Evolutionary conservation across 2,113 vertebrate genomes (phyloP), one percentile per base, ranked within the genome.

Genomic region (Seriola dumerili): DNA sequence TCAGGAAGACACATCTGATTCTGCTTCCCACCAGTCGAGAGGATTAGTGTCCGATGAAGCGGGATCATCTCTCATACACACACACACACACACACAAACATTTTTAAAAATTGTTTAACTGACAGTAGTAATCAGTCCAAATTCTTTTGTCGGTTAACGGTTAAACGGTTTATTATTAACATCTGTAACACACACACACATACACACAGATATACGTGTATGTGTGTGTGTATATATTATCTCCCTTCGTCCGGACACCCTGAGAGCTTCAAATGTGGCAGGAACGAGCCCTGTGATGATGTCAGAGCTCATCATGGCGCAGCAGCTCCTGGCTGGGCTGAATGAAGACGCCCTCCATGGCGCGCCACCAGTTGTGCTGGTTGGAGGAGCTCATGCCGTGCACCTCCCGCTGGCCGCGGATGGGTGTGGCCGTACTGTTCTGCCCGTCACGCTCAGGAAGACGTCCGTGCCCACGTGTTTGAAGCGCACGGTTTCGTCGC

Each of bases 291-390:
- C 29, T 0, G 36, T 10, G 67, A 57, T 8, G 19, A 52, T 11
- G 46, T 97, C 94, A 99, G 85, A 99, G 97, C 92, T 99, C 98
- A 40, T 99, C 97, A 0, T 99, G 98, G 59, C 92, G 94, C 6
- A 87, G 46, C 0, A 89, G 91, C 46, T 95, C 94, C 68, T 78
- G 83, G 81, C 96, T 96, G 75, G 97, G 96, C 93, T 97, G 97
- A 93, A 99, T 96, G 93, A 99, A 99, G 86, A 99, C 93, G 1
- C 98, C 98, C 85, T 99, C 98, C 97, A 98, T 98, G 78, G 96
- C 95, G 64, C 97, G 97, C 98, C 98, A 99, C 52, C 94, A 97
- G 90, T 97, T 98, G 95, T 99, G 94, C 4, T 94, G 92, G 86
- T 94, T 97, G 82, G 97, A 85, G 0, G 95, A 78, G 68, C 91